Percentiles rank a stretch among this genome's conserved stretches.
Conservation (phyloP, 2,888 invertebrate genomes). For the Drosophila nr. perissopoda region DNA sequence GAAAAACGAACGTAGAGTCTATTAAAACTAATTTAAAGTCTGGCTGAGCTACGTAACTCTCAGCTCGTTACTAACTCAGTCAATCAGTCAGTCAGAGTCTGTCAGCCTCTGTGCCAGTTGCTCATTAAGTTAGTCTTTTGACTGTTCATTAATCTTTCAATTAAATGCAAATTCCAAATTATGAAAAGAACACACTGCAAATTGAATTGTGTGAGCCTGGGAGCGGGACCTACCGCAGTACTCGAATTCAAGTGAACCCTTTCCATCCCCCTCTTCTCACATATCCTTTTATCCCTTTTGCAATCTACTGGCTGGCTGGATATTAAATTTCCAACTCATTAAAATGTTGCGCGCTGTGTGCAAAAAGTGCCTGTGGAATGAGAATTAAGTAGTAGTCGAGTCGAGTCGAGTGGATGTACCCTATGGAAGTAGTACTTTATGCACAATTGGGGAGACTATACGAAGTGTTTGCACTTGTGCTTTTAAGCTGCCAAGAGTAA, state of each 20-base stretch:
- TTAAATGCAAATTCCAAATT: conserved; percentile 64
- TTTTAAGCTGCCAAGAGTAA: conserved; percentile 31
- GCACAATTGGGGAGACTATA: conserved; percentile 18
- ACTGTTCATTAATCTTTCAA: conserved; percentile 65
- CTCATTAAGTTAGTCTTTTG: conserved; percentile 12
- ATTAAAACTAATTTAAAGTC: conserved; percentile 51
- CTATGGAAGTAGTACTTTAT: conserved; percentile 10
- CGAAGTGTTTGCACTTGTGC: conserved; percentile 65
- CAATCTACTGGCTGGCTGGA: conserved; percentile 51
- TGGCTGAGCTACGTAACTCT: conserved; percentile 22
- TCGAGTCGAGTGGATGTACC: conserved; percentile 19
- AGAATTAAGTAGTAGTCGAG: conserved; percentile 15
- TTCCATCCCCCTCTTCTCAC: not conserved
- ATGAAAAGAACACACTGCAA: conserved; percentile 54
- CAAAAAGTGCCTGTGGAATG: conserved; percentile 38
- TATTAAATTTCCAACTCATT: conserved; percentile 82
- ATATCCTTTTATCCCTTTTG: conserved; percentile 18
- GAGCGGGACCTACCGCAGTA: conserved; percentile 69
- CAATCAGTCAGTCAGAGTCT: conserved; percentile 21
- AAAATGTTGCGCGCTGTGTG: conserved; percentile 75
- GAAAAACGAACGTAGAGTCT: conserved; percentile 12
- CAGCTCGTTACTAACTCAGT: conserved; percentile 12
- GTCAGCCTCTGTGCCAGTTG: conserved; percentile 1
- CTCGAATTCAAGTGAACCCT: conserved; percentile 9
- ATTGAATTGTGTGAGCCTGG: conserved; percentile 69